These are phyloP conservation scores for Drosophila sp. DNA, from an alignment of 1,140 invertebrate species.

Conservation along the genomic window DNA sequence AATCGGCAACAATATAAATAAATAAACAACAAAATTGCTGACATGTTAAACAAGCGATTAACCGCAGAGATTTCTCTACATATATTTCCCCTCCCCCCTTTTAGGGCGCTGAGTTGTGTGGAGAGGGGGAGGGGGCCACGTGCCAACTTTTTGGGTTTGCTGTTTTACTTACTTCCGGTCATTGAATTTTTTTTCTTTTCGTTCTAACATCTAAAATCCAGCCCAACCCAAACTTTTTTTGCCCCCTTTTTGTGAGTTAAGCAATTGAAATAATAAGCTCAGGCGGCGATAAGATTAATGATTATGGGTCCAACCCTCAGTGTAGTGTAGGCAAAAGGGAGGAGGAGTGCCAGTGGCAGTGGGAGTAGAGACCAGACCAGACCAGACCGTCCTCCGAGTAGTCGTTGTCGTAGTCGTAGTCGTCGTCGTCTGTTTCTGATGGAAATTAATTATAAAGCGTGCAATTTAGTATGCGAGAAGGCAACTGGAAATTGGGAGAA, in stretches of 20 bases:
- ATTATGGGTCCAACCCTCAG: conserved; percentile 68
- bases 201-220: conserved; percentile 26
- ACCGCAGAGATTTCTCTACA: conserved; percentile 69
- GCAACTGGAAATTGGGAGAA: conserved; percentile 28
- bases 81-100: conserved; percentile 4
- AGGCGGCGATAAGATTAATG: conserved; percentile 83
- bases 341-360: conserved; percentile 16
- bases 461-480: conserved; percentile 71
- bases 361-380: background rate
- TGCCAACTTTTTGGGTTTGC: conserved; percentile 58
- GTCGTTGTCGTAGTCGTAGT: conserved; percentile 34
- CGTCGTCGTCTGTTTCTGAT: conserved; percentile 81
- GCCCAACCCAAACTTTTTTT: conserved; percentile 9
- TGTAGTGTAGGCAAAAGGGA: conserved; percentile 4
- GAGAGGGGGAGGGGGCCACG: conserved; percentile 41
- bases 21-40: conserved; percentile 69
- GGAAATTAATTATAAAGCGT: conserved; percentile 83
- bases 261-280: conserved; percentile 83
- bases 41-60: conserved; percentile 80
- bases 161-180: conserved; percentile 82
- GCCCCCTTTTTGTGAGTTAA: conserved; percentile 7
- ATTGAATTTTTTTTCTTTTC: conserved; percentile 64
- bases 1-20: conserved; percentile 60
- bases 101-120: too few relatives aligned
- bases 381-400: background rate